phyloP scores from a whole-genome alignment of 2,888 invertebrate species.

The Hybos culiciformis region DNA sequence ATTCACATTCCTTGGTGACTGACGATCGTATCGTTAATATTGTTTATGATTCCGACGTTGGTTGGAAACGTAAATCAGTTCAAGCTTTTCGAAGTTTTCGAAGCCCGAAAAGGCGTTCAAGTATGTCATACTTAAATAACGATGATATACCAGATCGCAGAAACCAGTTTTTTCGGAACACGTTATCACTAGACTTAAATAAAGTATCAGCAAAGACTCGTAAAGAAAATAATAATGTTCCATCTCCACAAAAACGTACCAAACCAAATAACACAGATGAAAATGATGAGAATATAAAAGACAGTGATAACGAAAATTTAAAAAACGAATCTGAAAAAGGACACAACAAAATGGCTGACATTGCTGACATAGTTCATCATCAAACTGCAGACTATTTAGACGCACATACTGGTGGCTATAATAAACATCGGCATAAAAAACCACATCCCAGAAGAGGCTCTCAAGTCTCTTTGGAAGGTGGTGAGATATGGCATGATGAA shows the following conservation, averaged over 20 bases:
- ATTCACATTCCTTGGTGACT: slow-evolving; percentile 35
- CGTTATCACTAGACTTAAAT: slow-evolving; percentile 30
- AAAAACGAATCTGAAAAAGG: too few species aligned
- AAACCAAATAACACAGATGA: slow-evolving; percentile 1
- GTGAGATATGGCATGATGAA: neutral
- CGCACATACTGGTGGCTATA: slow-evolving; percentile 4
- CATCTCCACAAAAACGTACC: slow-evolving; percentile 18
- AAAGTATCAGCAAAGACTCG: slow-evolving; percentile 19
- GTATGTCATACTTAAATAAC: neutral
- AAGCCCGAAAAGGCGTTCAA: slow-evolving; percentile 4
- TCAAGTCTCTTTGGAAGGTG: neutral
- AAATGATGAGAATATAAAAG: neutral
- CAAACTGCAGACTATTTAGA: slow-evolving; percentile 7
- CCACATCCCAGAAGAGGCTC: neutral
- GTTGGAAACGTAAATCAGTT: slow-evolving; percentile 32
- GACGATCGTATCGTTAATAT: slow-evolving; percentile 36
- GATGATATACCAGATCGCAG: neutral
- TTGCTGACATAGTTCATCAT: neutral
- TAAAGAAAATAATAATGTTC: slow-evolving; percentile 17
- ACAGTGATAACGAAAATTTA: neutral
- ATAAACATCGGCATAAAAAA: neutral
- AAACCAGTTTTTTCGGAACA: slow-evolving; percentile 17
- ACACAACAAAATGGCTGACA: neutral
- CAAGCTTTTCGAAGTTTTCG: slow-evolving; percentile 8
- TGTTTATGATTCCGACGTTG: slow-evolving; percentile 37